Base-by-base conservation (phyloP, 2,888 invertebrate species). In the Acleris cristana region DNA sequence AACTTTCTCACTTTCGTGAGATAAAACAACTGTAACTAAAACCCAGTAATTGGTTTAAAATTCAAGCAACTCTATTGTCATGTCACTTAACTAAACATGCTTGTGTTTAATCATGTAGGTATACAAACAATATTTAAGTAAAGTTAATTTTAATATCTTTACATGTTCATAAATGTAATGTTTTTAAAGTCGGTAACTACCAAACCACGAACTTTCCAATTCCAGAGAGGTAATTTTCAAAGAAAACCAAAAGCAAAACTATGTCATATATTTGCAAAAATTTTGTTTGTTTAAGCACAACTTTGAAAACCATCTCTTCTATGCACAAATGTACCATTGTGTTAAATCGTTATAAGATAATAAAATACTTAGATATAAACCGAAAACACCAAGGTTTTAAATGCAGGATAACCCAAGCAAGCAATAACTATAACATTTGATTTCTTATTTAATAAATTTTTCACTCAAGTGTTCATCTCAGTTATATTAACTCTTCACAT, bases 341-440 rank as follows among this genome's bases (percentile, higher is more conserved):
- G 14, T 40, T 14, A 4, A 40, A 40, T 40, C 40, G 14, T 40
- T 14, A 4, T 14, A 4, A 40, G 14, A 1, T 40, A 34, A 34
- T 34, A 10, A 34, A 34, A 34, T 34, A 34, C 18, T 30, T 49
- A 40, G 6, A 55, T 14, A 55, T 45, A 49, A 58, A 26, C 48
- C 48, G 8, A 18, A 48, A 58, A 58, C 45, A 59, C 40, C 65
- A 34, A 59, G 12, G 34, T 19, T n/a, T 34, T 55, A 3, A 55
- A 60, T 19, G 26, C 60, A 54, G 18, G 18, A 51, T 48, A 56
- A 40, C 49, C 65, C 55, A 65, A 55, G 55, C 65, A 59, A 6
- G 49, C 49, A 48, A 16, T 56, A 23, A 64, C 7, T 51, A 44
- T 48, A 26, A 26, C 40, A 54, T 44, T 26, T 40, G 16, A 40